Evolutionary conservation across 2,113 vertebrate genomes (phyloP).

Genomic region (Capreolus pygargus): DNA sequence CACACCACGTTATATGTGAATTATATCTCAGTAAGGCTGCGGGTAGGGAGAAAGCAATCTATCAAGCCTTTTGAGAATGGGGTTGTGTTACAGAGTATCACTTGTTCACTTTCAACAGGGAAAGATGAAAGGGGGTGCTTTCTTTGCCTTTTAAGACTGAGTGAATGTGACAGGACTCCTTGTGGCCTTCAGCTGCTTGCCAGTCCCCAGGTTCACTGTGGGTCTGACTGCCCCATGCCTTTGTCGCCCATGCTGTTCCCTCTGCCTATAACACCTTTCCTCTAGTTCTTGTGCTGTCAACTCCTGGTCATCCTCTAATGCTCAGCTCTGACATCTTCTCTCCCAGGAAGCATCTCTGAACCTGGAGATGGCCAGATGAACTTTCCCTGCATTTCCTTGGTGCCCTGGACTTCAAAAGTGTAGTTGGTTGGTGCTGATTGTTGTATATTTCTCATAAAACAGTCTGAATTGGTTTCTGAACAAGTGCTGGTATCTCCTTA

Average conservation of each 20-base stretch:
- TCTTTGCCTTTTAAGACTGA: neutral
- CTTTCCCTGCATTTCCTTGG: neutral
- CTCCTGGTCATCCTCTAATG: neutral
- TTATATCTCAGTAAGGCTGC: neutral
- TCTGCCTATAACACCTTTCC: neutral
- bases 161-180: too few species aligned
- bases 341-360: neutral
- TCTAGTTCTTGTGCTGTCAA: neutral
- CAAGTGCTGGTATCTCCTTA: neutral
- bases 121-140: neutral
- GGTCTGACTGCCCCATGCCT: neutral
- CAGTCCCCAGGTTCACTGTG: too few species aligned
- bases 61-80: neutral
- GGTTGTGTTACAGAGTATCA: neutral
- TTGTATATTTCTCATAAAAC: neutral
- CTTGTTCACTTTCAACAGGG: neutral
- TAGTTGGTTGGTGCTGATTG: neutral
- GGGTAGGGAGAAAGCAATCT: too few species aligned
- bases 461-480: neutral
- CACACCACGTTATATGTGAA: neutral
- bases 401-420: neutral
- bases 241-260: neutral
- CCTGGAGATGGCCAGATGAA: neutral
- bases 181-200: too few species aligned
- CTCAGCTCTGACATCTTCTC: neutral